A percentile compares a stretch with the other conserved stretches of the same genome.
These are phyloP conservation scores for Diachasmimorpha longicaudata DNA, from an alignment of 1,140 invertebrate species.

Conservation along the genomic window DNA sequence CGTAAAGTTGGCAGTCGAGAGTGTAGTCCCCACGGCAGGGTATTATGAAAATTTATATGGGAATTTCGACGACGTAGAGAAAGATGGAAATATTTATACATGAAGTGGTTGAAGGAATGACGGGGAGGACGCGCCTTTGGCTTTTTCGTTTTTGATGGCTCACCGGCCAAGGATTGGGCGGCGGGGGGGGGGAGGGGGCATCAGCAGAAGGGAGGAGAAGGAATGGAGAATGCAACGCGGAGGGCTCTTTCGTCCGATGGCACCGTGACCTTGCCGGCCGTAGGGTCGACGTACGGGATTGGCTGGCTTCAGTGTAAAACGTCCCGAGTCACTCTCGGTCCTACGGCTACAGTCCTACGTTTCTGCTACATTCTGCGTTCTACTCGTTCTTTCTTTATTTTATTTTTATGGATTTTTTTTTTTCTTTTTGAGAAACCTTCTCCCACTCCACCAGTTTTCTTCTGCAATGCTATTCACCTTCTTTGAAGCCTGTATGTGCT, in stretches of 20 bases:
- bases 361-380: constrained; percentile 1
- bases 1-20: constrained; percentile 26
- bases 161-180: not conserved
- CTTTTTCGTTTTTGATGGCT: not conserved
- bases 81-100: not conserved
- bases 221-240: constrained; percentile 11
- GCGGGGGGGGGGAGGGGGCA: not conserved
- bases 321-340: constrained; percentile 8
- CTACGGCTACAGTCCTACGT: constrained; percentile 10
- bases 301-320: constrained; percentile 23
- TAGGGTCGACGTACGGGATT: constrained; percentile 34
- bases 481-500: constrained; percentile 4
- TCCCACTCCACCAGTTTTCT: not conserved
- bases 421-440: not conserved
- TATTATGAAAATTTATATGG: constrained; percentile 29
- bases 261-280: constrained; percentile 31
- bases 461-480: constrained; percentile 2
- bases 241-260: constrained; percentile 30
- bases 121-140: not conserved
- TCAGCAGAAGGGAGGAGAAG: not conserved
- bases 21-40: not conserved
- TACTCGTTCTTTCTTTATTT: constrained; percentile 1
- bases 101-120: constrained; percentile 6
- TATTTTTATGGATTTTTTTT: not conserved
- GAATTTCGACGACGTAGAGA: constrained; percentile 17